Conservation (phyloP, 2,797 vertebrate species). For the Carapus acus region DNA sequence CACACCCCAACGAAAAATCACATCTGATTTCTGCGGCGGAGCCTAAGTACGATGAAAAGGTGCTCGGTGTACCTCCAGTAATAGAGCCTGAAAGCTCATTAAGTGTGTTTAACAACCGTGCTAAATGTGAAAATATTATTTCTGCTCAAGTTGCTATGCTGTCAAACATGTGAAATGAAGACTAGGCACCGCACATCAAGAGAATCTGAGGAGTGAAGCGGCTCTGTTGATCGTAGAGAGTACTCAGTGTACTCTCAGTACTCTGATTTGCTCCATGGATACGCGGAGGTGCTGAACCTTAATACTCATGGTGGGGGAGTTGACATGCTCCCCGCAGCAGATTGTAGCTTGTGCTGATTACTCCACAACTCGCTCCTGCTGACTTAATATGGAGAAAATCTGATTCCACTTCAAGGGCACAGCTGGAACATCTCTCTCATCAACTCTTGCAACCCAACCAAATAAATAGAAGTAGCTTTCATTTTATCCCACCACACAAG, state of each 20-base stretch:
- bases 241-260: background rate
- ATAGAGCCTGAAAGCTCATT: too few species aligned
- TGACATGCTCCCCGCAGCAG: conserved; percentile 34
- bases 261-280: conserved; percentile 16
- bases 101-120: background rate
- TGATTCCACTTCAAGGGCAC: conserved; percentile 46
- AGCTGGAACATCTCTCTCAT: conserved; percentile 16
- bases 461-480: background rate
- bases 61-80: too few species aligned
- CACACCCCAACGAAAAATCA: too few species aligned
- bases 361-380: conserved; percentile 43
- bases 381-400: conserved; percentile 27
- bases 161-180: conserved; percentile 6
- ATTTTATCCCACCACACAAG: background rate
- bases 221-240: background rate
- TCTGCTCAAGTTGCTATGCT: background rate
- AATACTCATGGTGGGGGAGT: conserved; percentile 24
- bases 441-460: conserved; percentile 12
- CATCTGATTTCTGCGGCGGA: too few species aligned
- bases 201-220: conserved; percentile 3
- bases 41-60: too few species aligned
- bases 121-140: conserved; percentile 4
- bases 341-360: conserved; percentile 45
- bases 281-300: conserved; percentile 45
- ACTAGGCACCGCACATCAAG: background rate